A percentile compares a stretch with the other conserved stretches of the same genome.
Evolutionary conservation across 2,888 invertebrate species (phyloP).

Genomic region (Agrotis ipsilon): DNA sequence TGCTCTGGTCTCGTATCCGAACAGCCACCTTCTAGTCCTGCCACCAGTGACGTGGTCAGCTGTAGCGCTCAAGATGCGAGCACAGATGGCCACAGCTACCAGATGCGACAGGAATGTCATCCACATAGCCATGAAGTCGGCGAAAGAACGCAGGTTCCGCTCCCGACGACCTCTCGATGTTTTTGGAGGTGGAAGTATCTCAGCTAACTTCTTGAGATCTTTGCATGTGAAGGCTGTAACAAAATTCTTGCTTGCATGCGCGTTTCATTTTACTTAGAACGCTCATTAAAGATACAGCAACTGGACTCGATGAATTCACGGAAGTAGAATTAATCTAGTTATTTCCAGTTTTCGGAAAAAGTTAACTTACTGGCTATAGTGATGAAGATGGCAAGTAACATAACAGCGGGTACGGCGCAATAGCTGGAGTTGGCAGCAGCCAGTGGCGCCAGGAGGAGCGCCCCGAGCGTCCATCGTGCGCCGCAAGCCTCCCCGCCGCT

Average conservation of each 20-base stretch:
- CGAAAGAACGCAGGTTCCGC: conserved; percentile 88
- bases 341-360: background rate
- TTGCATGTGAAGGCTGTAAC: conserved; percentile 82
- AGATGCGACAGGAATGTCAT: conserved; percentile 91
- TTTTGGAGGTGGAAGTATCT: conserved; percentile 83
- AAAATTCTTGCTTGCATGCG: background rate
- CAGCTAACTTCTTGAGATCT: conserved; percentile 83
- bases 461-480: conserved; percentile 91
- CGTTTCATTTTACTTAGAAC: background rate
- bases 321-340: background rate
- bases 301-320: background rate
- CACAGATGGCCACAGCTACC: conserved; percentile 92
- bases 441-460: conserved; percentile 90
- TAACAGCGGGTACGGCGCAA: conserved; percentile 90
- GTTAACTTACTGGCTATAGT: conserved; percentile 88
- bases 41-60: conserved; percentile 92
- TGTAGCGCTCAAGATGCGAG: conserved; percentile 92
- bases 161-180: conserved; percentile 84
- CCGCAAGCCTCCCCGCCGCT: conserved; percentile 84
- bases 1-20: conserved; percentile 91
- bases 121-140: conserved; percentile 92
- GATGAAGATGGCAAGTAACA: conserved; percentile 88
- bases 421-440: conserved; percentile 92
- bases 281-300: background rate
- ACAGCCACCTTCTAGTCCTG: conserved; percentile 91